phyloP scores from a whole-genome alignment of 2,888 invertebrate species.

The Brachynemurus nebulosus region DNA sequence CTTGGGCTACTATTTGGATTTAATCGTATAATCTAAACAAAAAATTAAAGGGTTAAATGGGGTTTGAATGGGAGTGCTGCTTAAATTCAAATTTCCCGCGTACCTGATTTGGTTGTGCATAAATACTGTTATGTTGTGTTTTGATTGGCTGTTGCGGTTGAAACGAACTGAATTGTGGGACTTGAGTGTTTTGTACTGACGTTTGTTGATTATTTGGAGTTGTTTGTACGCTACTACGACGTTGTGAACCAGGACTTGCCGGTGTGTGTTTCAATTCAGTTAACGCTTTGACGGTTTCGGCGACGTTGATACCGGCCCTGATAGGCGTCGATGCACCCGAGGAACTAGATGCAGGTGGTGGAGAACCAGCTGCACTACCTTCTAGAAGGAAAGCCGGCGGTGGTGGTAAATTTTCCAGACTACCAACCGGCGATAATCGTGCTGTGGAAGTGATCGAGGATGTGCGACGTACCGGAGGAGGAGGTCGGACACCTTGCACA shows the following conservation, averaged over 20 bases:
- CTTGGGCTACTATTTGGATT: slow-evolving; percentile 32
- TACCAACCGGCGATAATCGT: slow-evolving; percentile 29
- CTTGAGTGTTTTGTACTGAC: slow-evolving; percentile 15
- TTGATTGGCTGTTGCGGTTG: slow-evolving; percentile 21
- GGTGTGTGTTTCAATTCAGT: slow-evolving; percentile 77
- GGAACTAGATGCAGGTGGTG: slow-evolving; percentile 24
- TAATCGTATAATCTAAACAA: slow-evolving; percentile 18
- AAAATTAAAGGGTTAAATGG: no score
- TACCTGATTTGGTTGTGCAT: slow-evolving; percentile 36
- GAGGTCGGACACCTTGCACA: slow-evolving; percentile 51
- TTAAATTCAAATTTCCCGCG: background rate
- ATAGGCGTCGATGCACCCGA: background rate
- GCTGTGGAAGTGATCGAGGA: slow-evolving; percentile 44
- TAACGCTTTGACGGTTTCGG: slow-evolving; percentile 74
- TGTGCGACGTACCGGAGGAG: slow-evolving; percentile 71
- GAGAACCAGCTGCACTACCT: slow-evolving; percentile 27
- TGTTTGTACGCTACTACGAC: slow-evolving; percentile 30
- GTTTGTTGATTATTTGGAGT: slow-evolving; percentile 13
- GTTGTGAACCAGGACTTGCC: slow-evolving; percentile 64
- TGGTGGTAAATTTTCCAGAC: slow-evolving; percentile 48
- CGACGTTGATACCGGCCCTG: slow-evolving; percentile 46
- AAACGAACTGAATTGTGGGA: slow-evolving; percentile 17
- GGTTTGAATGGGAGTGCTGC: no score
- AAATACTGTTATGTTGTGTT: slow-evolving; percentile 24
- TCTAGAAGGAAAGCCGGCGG: slow-evolving; percentile 68